phyloP scores from a whole-genome alignment of 2,113 vertebrate genomes.

The Formicarius rufipectus region DNA sequence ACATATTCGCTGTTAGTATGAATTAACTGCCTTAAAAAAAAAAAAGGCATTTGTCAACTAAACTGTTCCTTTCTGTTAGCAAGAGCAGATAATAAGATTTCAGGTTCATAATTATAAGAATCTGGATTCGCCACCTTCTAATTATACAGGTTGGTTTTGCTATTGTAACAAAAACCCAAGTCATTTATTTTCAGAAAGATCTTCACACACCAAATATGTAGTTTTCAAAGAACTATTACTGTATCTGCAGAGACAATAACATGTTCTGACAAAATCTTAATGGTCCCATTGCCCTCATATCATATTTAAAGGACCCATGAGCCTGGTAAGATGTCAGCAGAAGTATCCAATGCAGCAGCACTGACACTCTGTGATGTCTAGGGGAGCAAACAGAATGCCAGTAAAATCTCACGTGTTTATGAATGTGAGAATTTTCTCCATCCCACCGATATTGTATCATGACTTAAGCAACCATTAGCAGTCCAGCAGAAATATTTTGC shows the following conservation, averaged over 20 bases:
- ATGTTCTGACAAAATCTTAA: conserved; percentile 5
- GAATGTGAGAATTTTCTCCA: background rate
- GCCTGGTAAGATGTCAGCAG: background rate
- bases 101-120: background rate
- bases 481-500: background rate
- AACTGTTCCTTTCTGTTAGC: background rate
- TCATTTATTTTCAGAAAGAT: background rate
- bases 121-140: background rate
- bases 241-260: conserved; percentile 29
- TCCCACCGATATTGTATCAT: background rate
- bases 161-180: background rate
- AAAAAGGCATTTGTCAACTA: background rate
- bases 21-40: background rate
- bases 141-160: background rate
- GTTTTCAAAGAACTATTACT: background rate
- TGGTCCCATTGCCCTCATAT: background rate
- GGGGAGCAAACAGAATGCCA: background rate
- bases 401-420: background rate
- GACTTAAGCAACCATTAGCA: background rate
- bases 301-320: background rate
- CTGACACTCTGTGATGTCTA: background rate
- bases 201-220: background rate
- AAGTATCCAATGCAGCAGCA: background rate
- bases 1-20: background rate
- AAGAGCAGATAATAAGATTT: background rate